Evolutionary conservation across 2,888 invertebrate species (phyloP).

Genomic region (Eupsilia transversa): DNA sequence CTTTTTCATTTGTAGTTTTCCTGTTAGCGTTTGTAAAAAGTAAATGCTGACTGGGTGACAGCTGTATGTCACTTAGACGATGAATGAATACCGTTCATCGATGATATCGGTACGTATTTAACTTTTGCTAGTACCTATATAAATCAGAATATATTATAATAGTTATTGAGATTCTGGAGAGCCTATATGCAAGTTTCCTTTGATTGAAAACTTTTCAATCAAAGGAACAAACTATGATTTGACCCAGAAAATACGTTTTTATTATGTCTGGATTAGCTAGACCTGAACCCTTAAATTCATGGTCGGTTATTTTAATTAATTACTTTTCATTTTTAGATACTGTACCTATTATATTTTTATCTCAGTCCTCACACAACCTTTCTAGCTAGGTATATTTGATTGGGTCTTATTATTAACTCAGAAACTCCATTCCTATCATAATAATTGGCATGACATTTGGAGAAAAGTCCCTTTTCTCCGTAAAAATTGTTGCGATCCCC

Average conservation of each 20-base stretch:
- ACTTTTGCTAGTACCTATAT: neutral
- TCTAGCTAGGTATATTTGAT: neutral
- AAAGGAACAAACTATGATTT: conserved; percentile 3
- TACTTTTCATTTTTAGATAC: neutral
- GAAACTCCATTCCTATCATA: conserved; percentile 1
- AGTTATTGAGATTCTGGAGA: neutral
- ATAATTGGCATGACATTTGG: conserved; percentile 42
- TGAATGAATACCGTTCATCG: neutral
- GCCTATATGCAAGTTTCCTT: neutral
- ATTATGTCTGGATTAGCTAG: conserved; percentile 4
- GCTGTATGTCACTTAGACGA: conserved; percentile 7
- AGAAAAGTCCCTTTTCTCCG: conserved; percentile 17
- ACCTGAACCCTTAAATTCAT: neutral
- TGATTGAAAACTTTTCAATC: neutral
- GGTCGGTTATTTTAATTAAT: conserved; percentile 17
- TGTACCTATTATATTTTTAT: neutral
- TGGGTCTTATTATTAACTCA: conserved; percentile 2
- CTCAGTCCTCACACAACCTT: neutral
- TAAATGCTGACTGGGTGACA: conserved; percentile 19
- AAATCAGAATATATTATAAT: neutral
- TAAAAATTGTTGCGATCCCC: conserved; percentile 34
- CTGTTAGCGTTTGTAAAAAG: conserved; percentile 16
- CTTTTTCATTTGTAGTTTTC: conserved; percentile 10
- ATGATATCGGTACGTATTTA: neutral
- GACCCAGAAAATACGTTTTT: conserved; percentile 5